These are phyloP conservation scores for Falco biarmicus DNA, from an alignment of 2,797 vertebrate species.

Conservation along the genomic window DNA sequence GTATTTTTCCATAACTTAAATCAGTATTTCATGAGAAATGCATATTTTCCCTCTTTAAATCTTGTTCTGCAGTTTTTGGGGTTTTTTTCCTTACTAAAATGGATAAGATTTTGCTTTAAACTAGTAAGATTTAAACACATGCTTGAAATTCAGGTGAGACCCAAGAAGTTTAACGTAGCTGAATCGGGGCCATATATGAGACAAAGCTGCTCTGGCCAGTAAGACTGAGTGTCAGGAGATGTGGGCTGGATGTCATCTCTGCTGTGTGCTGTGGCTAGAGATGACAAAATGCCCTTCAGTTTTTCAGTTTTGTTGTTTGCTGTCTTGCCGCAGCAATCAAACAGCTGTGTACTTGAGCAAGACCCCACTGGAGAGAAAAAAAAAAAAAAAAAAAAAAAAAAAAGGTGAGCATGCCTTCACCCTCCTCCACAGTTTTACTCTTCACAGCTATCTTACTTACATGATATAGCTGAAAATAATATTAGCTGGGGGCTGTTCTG, in stretches of 20 bases:
- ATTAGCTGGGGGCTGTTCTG: not conserved
- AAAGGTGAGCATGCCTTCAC: not conserved
- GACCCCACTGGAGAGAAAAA: not conserved
- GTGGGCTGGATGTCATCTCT: not conserved
- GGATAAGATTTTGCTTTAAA: not conserved
- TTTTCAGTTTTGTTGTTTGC: not conserved
- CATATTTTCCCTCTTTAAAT: not conserved
- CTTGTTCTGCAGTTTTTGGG: not conserved
- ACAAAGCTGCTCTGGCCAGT: not conserved
- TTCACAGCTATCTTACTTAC: not conserved
- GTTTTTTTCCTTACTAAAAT: not conserved
- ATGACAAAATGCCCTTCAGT: not conserved
- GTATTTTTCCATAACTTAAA: not conserved
- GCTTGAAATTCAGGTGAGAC: not conserved
- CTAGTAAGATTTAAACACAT: not conserved
- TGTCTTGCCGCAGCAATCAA: not conserved
- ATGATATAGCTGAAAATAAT: not conserved
- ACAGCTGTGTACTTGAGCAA: not conserved
- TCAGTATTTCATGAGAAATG: not conserved
- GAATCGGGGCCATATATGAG: not conserved
- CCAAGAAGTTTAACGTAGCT: not conserved
- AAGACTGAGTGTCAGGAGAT: not conserved
- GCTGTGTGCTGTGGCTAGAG: not conserved
- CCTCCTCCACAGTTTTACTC: not conserved
- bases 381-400: not conserved